phyloP scores from a whole-genome alignment of 2,888 invertebrate genomes.

The Chrysopilus asiliformis region DNA sequence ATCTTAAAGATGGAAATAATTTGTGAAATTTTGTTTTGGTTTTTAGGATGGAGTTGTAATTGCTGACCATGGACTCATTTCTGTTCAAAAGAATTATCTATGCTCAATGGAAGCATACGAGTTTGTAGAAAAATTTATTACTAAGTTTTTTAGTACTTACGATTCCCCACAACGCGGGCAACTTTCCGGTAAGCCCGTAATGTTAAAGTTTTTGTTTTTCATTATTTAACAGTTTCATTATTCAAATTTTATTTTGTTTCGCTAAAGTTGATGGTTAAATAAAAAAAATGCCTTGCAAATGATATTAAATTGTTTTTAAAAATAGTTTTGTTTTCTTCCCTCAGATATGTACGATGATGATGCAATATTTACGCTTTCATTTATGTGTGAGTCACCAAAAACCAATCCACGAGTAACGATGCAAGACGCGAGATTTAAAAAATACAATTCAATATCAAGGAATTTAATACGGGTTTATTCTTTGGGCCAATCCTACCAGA shows the following conservation, averaged over 20 bases:
- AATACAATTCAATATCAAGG: conserved; percentile 2
- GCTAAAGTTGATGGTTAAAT: too few relatives aligned
- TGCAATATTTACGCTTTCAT: conserved; percentile 11
- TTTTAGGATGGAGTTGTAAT: conserved; percentile 10
- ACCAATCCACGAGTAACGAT: conserved; percentile 1
- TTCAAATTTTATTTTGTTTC: too few relatives aligned
- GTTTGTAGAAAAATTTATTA: conserved; percentile 14
- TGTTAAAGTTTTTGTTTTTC: too few relatives aligned
- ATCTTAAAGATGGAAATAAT: neutral
- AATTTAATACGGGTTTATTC: too few relatives aligned
- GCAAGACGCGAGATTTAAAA: conserved; percentile 4
- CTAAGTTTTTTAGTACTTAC: conserved; percentile 9
- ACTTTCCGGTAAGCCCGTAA: too few relatives aligned
- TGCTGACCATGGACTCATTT: neutral
- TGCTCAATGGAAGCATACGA: conserved; percentile 13
- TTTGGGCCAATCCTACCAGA: conserved; percentile 1
- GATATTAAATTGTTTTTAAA: neutral
- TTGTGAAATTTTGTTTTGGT: neutral
- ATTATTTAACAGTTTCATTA: too few relatives aligned
- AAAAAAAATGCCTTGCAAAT: neutral
- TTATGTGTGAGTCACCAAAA: conserved; percentile 7
- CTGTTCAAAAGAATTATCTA: conserved; percentile 12
- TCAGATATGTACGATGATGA: conserved; percentile 12
- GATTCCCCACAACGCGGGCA: conserved; percentile 11
- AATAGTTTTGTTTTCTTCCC: conserved; percentile 4